A percentile compares a stretch with the other conserved stretches of the same genome.
These are phyloP conservation scores for Bergia puertoricense DNA, from an alignment of 92 coral and sea anemone genomes.

Conservation along the genomic window DNA sequence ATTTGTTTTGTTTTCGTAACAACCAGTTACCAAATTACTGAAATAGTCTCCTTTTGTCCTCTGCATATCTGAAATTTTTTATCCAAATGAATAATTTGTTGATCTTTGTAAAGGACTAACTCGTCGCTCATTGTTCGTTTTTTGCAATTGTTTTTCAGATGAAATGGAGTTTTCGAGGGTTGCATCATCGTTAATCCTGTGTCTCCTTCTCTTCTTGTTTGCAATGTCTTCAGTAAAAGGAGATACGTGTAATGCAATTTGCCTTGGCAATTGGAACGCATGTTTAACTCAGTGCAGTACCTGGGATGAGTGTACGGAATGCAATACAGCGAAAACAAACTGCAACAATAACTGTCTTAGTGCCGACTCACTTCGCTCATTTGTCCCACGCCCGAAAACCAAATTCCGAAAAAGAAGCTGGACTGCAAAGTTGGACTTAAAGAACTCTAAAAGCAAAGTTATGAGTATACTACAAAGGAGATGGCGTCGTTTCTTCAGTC, in stretches of 20 bases:
- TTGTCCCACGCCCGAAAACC: neutral
- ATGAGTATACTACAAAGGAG: slow-evolving; percentile 11
- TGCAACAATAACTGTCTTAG: neutral
- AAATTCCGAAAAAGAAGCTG: neutral
- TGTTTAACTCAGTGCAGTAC: neutral
- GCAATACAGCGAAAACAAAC: neutral
- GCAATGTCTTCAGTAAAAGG: slow-evolving; percentile 18
- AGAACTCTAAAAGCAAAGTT: neutral
- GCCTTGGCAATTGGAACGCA: slow-evolving; percentile 21
- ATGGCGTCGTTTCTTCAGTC: slow-evolving; percentile 8
- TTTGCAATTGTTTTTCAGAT: slow-evolving; percentile 25
- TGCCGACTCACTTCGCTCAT: neutral
- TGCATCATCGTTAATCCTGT: slow-evolving; percentile 19
- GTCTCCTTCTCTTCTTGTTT: neutral
- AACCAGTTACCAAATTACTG: neutral
- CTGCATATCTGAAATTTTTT: neutral
- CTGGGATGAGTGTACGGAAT: slow-evolving; percentile 9
- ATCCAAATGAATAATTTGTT: neutral
- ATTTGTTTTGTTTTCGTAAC: neutral
- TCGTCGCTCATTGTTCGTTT: slow-evolving; percentile 5
- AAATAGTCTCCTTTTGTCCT: slow-evolving; percentile 13
- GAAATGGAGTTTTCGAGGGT: slow-evolving; percentile 8
- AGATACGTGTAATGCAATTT: neutral
- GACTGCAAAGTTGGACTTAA: neutral
- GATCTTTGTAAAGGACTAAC: neutral